These are phyloP conservation scores for Strix uralensis DNA, from an alignment of 2,113 vertebrate genomes.

Conservation along the genomic window DNA sequence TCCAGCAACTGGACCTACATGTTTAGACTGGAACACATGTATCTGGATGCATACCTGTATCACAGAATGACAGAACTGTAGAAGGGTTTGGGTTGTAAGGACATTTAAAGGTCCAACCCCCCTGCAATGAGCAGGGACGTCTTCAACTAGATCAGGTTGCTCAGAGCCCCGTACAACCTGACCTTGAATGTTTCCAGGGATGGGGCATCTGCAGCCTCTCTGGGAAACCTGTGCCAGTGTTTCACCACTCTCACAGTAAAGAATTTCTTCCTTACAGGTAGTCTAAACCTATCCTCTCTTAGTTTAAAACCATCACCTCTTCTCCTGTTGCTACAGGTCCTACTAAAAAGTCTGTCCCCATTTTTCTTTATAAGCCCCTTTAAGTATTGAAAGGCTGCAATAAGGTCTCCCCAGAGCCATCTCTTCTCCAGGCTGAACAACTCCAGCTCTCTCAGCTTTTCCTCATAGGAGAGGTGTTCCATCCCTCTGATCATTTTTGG, in stretches of 20 bases:
- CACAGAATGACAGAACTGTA: accelerated
- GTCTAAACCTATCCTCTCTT: neutral
- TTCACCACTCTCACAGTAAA: accelerated
- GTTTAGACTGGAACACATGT: neutral
- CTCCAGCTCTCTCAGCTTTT: neutral
- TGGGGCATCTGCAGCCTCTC: neutral
- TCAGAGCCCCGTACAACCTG: neutral
- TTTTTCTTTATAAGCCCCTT: neutral
- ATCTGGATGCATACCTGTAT: neutral
- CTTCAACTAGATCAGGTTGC: neutral
- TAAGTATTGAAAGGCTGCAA: neutral
- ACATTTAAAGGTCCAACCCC: neutral
- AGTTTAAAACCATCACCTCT: neutral
- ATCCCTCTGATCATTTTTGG: neutral
- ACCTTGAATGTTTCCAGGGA: neutral
- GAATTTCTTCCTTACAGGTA: neutral
- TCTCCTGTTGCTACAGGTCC: accelerated
- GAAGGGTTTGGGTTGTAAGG: neutral
- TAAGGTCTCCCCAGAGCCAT: neutral
- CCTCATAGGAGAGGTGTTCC: neutral
- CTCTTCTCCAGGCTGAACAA: neutral
- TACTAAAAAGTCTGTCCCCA: neutral
- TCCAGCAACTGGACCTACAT: neutral
- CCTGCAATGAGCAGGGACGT: neutral
- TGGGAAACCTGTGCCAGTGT: neutral